phyloP scores from a whole-genome alignment of 2,888 invertebrate genomes.

The Myopa testacea region DNA sequence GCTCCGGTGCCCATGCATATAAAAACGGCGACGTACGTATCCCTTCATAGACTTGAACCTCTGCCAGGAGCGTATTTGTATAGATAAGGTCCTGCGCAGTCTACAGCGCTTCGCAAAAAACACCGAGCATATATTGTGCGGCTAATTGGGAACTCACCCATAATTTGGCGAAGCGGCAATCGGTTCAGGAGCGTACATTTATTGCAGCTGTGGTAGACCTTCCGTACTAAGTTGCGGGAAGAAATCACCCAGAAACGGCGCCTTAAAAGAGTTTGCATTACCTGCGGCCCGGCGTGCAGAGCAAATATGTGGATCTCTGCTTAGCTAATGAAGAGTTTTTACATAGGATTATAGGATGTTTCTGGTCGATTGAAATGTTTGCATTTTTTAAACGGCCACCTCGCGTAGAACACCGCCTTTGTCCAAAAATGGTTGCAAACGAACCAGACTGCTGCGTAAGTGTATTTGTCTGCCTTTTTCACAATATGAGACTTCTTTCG shows the following conservation, averaged over 20 bases:
- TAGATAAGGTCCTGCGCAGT: no score
- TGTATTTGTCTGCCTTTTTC: no score
- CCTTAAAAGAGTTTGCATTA: no score
- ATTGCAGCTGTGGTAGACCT: not conserved
- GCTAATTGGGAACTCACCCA: not conserved
- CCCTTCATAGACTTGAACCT: no score
- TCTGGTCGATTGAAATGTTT: conserved; percentile 10
- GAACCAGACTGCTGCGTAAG: no score
- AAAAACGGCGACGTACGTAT: no score
- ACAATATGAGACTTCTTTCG: conserved; percentile 5
- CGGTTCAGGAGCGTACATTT: not conserved
- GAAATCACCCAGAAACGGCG: no score
- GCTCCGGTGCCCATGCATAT: no score
- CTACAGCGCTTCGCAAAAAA: not conserved
- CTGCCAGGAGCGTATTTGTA: no score
- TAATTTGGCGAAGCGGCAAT: not conserved
- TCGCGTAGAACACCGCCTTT: not conserved
- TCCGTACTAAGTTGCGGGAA: no score
- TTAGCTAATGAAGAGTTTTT: conserved; percentile 28
- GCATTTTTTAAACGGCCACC: conserved; percentile 17
- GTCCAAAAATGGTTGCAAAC: conserved; percentile 17
- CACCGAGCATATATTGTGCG: not conserved
- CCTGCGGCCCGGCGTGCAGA: no score
- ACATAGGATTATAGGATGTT: conserved; percentile 29
- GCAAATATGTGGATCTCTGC: no score